Evolutionary conservation across 92 coral and sea anemone genomes (phyloP).

Genomic region (Palythoa grandis): DNA sequence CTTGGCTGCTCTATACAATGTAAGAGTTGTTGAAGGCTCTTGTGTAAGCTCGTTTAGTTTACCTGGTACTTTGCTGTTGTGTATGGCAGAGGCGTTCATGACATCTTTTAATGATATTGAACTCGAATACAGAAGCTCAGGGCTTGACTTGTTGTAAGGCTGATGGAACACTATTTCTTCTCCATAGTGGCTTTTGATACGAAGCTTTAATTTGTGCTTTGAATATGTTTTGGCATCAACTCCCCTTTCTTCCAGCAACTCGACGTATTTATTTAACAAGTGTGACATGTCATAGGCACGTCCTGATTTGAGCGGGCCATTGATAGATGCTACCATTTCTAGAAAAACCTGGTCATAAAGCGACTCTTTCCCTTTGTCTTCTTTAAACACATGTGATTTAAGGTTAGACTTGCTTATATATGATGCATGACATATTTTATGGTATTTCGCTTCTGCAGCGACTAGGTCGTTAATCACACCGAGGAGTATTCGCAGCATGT

Average conservation of each 20-base stretch:
- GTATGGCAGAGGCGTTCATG: background rate
- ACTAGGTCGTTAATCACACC: background rate
- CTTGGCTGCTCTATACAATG: conserved; percentile 48
- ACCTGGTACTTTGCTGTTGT: background rate
- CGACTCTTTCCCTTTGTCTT: background rate
- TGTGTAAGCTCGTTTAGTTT: background rate
- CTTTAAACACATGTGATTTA: background rate
- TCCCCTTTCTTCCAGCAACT: background rate
- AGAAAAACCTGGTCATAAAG: background rate
- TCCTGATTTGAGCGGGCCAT: background rate
- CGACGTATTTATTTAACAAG: background rate
- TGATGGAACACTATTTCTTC: background rate
- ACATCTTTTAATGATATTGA: background rate
- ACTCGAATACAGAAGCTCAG: background rate
- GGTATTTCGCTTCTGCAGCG: background rate
- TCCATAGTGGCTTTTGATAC: background rate
- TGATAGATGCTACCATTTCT: background rate
- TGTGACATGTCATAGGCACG: background rate
- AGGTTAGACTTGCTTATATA: background rate
- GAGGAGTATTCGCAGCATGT: background rate
- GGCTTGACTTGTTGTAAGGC: background rate
- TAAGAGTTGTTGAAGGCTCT: background rate
- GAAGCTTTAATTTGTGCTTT: background rate
- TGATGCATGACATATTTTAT: background rate
- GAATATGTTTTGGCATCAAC: background rate